Evolutionary conservation across 2,113 vertebrate genomes (phyloP).

Genomic region (Crotalus viridis): DNA sequence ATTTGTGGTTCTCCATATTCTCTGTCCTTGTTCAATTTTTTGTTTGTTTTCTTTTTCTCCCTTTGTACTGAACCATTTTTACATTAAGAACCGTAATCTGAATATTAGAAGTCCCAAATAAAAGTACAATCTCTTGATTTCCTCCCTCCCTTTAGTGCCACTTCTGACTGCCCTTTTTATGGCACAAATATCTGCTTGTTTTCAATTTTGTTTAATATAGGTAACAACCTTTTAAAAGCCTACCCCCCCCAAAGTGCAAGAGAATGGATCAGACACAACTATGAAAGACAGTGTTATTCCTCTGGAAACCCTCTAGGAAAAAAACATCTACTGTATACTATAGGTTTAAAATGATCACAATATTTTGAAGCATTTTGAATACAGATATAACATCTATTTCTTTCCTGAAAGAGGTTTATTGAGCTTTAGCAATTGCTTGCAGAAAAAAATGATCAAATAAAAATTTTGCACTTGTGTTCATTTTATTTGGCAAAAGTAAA

Average conservation of each 20-base stretch:
- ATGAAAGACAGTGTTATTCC: neutral
- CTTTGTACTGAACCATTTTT: neutral
- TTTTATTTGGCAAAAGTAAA: neutral
- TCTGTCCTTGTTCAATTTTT: neutral
- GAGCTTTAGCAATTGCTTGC: neutral
- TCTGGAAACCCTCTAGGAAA: neutral
- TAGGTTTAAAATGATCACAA: neutral
- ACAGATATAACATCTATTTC: neutral
- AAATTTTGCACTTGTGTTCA: neutral
- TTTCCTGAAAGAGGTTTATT: neutral
- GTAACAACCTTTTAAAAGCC: slow-evolving; percentile 6
- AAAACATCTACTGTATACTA: neutral
- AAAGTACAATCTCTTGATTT: neutral
- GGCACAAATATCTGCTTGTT: neutral
- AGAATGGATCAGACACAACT: neutral
- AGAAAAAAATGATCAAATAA: neutral
- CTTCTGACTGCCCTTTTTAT: neutral
- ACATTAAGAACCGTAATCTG: neutral
- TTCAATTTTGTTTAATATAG: slow-evolving; percentile 13
- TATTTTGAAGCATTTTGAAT: neutral
- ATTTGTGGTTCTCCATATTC: neutral
- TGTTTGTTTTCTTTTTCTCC: neutral
- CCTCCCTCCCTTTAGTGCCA: neutral
- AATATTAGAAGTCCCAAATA: neutral
- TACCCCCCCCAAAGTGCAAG: neutral